A percentile compares a stretch with the other conserved stretches of the same genome.
phyloP scores from a whole-genome alignment of 1,140 invertebrate species.

The Nymphalis io region DNA sequence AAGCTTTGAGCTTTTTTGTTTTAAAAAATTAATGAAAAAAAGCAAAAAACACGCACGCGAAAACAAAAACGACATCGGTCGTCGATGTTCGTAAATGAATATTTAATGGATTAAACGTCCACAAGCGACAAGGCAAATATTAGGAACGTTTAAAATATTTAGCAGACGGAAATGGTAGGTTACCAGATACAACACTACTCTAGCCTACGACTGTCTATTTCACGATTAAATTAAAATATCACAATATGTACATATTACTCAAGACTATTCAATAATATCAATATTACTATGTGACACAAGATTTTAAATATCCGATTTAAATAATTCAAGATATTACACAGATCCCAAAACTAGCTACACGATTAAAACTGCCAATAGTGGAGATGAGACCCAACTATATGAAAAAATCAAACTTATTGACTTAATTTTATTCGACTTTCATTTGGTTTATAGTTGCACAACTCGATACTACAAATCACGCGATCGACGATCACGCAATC shows the following conservation, averaged over 20 bases:
- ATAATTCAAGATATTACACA: conserved; percentile 50
- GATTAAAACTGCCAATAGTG: conserved; percentile 42
- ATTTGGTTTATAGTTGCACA: conserved; percentile 38
- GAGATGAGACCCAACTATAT: conserved; percentile 37
- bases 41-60: conserved; percentile 25
- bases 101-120: conserved; percentile 27
- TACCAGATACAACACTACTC: conserved; percentile 61
- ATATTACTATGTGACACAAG: conserved; percentile 48
- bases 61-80: conserved; percentile 5
- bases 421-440: conserved; percentile 30
- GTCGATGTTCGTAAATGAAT: conserved; percentile 6
- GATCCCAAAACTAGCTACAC: conserved; percentile 50
- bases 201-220: conserved; percentile 65
- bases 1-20: conserved; percentile 52
- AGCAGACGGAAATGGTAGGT: conserved; percentile 52
- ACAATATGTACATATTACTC: conserved; percentile 78
- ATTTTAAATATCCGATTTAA: conserved; percentile 44
- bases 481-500: neutral
- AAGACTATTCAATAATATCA: conserved; percentile 68
- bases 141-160: conserved; percentile 53
- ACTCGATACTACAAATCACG: conserved; percentile 18
- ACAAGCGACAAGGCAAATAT: conserved; percentile 34
- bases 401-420: conserved; percentile 7
- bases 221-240: conserved; percentile 78
- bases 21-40: conserved; percentile 16